Percentiles rank a stretch among this genome's conserved stretches.
Evolutionary conservation across 2,888 invertebrate species (phyloP).

Genomic region (Metalampra italica): DNA sequence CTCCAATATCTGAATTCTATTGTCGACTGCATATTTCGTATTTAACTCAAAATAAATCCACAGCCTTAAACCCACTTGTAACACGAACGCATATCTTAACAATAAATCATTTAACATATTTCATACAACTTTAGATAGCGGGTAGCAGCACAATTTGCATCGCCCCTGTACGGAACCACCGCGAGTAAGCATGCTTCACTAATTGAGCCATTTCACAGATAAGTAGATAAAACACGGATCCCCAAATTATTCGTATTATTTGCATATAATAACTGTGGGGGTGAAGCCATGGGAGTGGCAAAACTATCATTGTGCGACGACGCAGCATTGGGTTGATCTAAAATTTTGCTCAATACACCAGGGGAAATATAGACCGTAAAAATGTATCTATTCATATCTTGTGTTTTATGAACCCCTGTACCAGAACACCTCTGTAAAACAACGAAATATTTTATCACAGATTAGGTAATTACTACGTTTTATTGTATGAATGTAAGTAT

Average conservation of each 20-base stretch:
- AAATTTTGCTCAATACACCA: neutral
- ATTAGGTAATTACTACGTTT: too few species aligned
- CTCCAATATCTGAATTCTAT: too few species aligned
- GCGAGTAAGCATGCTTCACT: slow-evolving; percentile 50
- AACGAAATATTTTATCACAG: too few species aligned
- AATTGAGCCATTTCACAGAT: slow-evolving; percentile 77
- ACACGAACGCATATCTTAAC: neutral
- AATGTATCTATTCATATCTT: too few species aligned
- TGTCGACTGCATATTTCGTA: too few species aligned
- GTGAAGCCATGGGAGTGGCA: slow-evolving; percentile 26
- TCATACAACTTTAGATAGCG: slow-evolving; percentile 47
- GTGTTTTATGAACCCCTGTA: too few species aligned
- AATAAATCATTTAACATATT: slow-evolving; percentile 74
- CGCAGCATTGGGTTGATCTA: neutral
- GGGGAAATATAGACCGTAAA: too few species aligned
- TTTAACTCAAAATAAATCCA: too few species aligned
- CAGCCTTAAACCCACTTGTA: too few species aligned
- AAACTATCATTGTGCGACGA: neutral
- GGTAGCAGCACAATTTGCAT: slow-evolving; percentile 35
- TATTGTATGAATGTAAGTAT: too few species aligned
- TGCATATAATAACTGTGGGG: slow-evolving; percentile 74
- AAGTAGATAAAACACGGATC: slow-evolving; percentile 76
- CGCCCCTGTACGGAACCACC: slow-evolving; percentile 17
- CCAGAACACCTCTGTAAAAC: too few species aligned
- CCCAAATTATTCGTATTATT: slow-evolving; percentile 75